phyloP scores from a whole-genome alignment of 1,140 invertebrate genomes.

The Papilio dardanus region DNA sequence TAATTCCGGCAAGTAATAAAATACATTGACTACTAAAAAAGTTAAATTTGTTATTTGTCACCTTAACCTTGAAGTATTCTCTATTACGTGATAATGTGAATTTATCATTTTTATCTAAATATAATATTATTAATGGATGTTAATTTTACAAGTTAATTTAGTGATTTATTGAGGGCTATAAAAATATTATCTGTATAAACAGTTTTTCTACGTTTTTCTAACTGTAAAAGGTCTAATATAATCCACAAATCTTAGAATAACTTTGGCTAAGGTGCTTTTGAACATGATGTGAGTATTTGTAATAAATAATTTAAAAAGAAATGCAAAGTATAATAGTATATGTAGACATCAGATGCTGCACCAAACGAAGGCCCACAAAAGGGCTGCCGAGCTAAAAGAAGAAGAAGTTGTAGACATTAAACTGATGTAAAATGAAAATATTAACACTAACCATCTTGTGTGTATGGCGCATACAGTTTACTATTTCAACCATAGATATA shows the following conservation, averaged over 20 bases:
- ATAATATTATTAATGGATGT: neutral
- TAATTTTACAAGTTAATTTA: neutral
- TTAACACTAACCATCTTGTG: neutral
- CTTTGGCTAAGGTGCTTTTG: neutral
- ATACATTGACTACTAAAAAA: slow-evolving; percentile 32
- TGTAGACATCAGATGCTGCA: too few species aligned
- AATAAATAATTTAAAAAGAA: too few species aligned
- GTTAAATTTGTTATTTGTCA: slow-evolving; percentile 27
- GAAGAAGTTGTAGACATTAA: too few species aligned
- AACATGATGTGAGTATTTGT: neutral
- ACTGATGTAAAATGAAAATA: slow-evolving; percentile 11
- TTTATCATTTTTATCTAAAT: slow-evolving; percentile 19
- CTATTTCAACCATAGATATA: slow-evolving; percentile 80
- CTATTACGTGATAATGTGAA: neutral
- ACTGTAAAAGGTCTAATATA: neutral
- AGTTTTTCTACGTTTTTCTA: neutral
- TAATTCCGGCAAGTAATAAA: slow-evolving; percentile 34
- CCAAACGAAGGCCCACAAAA: too few species aligned
- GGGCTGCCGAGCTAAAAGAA: too few species aligned
- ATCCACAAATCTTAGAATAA: neutral
- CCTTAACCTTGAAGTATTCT: slow-evolving; percentile 32
- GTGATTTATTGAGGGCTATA: neutral
- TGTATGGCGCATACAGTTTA: neutral
- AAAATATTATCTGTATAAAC: neutral
- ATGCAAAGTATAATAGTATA: too few species aligned